Conservation (phyloP, 2,797 vertebrate genomes). For the Tokudaia muenninki region DNA sequence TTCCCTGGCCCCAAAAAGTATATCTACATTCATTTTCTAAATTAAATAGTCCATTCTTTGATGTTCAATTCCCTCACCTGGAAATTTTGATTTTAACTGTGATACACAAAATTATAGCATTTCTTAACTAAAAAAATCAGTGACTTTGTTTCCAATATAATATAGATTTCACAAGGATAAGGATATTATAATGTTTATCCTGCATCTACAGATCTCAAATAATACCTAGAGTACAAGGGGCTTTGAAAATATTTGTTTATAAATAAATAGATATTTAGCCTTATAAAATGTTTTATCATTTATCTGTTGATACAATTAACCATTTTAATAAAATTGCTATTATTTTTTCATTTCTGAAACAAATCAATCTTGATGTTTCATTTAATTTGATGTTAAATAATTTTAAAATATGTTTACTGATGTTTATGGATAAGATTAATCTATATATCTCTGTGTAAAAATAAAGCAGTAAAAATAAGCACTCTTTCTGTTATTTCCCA, state of each 20-base stretch:
- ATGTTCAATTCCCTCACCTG: not conserved
- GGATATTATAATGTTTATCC: not conserved
- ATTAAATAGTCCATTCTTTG: not conserved
- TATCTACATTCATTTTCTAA: not conserved
- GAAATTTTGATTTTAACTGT: not conserved
- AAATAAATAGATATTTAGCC: constrained; percentile 1
- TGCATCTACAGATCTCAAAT: constrained; percentile 1
- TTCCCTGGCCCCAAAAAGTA: not conserved
- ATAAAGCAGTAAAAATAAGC: not conserved
- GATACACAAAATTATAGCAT: not conserved
- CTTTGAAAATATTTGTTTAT: not conserved
- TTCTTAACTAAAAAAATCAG: not conserved
- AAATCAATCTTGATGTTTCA: not conserved
- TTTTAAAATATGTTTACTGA: constrained; percentile 12
- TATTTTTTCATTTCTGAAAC: not conserved
- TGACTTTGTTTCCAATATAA: not conserved
- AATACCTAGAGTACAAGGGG: not conserved
- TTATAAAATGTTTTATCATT: not conserved
- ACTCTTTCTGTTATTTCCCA: not conserved
- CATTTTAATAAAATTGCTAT: not conserved
- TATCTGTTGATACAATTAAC: constrained; percentile 4
- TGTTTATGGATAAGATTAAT: not conserved
- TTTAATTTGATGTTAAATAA: constrained; percentile 45
- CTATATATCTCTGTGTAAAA: not conserved
- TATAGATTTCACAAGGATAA: not conserved